Conservation (phyloP, 2,797 vertebrate species). For the Erethizon dorsatum region DNA sequence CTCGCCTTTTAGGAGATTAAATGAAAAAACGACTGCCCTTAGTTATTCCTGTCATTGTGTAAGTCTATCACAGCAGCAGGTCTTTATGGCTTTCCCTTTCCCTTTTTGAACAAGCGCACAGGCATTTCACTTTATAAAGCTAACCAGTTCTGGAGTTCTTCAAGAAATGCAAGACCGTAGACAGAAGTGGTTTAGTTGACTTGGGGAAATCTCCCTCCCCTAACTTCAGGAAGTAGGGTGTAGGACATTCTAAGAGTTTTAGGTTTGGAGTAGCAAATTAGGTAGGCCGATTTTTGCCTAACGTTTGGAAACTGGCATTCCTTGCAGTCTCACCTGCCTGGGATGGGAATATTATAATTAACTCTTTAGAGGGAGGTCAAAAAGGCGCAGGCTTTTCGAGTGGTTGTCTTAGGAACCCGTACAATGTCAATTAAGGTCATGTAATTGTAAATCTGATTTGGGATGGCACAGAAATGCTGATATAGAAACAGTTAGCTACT, state of each 20-base stretch:
- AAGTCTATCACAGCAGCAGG: slow-evolving; percentile 43
- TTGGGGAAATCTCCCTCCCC: slow-evolving; percentile 22
- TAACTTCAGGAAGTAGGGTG: slow-evolving; percentile 72
- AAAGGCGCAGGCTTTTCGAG: slow-evolving; percentile 65
- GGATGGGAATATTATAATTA: slow-evolving; percentile 66
- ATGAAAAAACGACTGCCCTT: background rate
- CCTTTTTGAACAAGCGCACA: slow-evolving; percentile 36
- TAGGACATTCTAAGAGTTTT: slow-evolving; percentile 69
- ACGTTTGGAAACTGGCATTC: slow-evolving; percentile 33
- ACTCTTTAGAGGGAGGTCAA: slow-evolving; percentile 74
- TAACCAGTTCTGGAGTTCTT: slow-evolving; percentile 41
- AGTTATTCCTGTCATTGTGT: slow-evolving; percentile 36
- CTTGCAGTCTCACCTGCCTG: slow-evolving; percentile 12
- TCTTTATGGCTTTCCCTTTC: background rate
- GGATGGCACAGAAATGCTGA: slow-evolving; percentile 73
- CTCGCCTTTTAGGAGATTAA: slow-evolving; percentile 32
- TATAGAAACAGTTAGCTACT: slow-evolving; percentile 64
- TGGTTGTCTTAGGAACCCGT: slow-evolving; percentile 53
- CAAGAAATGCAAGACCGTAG: background rate
- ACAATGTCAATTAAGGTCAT: slow-evolving; percentile 85
- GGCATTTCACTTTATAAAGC: slow-evolving; percentile 37
- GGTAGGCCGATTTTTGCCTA: slow-evolving; percentile 73
- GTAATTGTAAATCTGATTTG: slow-evolving; percentile 75
- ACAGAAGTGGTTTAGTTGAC: slow-evolving; percentile 64
- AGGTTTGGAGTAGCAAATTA: slow-evolving; percentile 57